A percentile compares a stretch with the other conserved stretches of the same genome.
Evolutionary conservation across 2,888 invertebrate species (phyloP).

Genomic region (Molorchus minor): DNA sequence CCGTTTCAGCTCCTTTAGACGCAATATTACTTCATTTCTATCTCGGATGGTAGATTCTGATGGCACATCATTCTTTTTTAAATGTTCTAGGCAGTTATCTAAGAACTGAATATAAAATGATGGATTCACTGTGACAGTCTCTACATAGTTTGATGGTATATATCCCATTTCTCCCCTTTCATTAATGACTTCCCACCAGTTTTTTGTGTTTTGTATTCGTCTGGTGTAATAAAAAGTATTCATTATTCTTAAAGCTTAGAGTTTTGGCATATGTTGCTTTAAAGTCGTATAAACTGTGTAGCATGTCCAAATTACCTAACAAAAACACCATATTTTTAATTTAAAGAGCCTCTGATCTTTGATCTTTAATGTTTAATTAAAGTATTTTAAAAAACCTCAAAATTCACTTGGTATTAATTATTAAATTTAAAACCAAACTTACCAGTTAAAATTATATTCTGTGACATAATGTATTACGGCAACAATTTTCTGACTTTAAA

Average conservation of each 20-base stretch:
- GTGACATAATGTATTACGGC: conserved; percentile 42
- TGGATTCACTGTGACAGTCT: conserved; percentile 77
- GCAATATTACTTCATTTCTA: conserved; percentile 70
- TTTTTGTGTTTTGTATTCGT: conserved; percentile 80
- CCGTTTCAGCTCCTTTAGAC: conserved; percentile 72
- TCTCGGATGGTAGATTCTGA: conserved; percentile 59
- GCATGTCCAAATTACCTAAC: conserved; percentile 80
- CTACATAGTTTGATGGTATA: conserved; percentile 88
- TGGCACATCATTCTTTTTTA: conserved; percentile 49
- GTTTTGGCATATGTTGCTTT: conserved; percentile 86
- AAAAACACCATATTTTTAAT: no score
- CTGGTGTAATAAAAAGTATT: conserved; percentile 83
- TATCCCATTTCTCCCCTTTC: conserved; percentile 84
- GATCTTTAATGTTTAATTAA: no score
- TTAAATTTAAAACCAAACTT: conserved; percentile 31
- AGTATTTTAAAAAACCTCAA: no score
- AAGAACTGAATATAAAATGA: conserved; percentile 77
- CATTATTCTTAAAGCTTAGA: conserved; percentile 80
- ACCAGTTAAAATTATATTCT: conserved; percentile 48
- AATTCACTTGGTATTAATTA: no score
- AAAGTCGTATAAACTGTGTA: conserved; percentile 84
- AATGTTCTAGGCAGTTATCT: conserved; percentile 71
- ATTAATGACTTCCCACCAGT: conserved; percentile 91
- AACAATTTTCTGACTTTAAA: conserved; percentile 8
- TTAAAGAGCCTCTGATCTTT: no score